Evolutionary conservation across 2,888 invertebrate genomes (phyloP), one percentile per base, ranked within the genome.

Genomic region (Drosophila niveifrons): DNA sequence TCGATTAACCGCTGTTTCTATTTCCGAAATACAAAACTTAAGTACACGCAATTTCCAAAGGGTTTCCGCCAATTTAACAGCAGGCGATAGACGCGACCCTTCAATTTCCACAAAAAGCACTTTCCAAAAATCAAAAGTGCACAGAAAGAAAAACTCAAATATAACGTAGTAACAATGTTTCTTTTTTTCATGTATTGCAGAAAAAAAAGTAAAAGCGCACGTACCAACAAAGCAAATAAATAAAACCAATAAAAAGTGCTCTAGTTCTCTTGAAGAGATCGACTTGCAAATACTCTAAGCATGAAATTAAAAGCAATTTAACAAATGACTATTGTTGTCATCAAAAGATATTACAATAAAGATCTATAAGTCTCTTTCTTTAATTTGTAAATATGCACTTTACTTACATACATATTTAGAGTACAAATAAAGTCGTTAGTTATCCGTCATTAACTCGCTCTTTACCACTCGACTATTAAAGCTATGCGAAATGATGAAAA

Each of bases 191-290:
- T 57, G 46, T 82, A 76, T 70, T 77, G 86, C 80, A 13, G 23
- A 36, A 36, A 62, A 72, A 72, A 87, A 87, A 81, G 82, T 87
- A 82, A 87, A 87, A 82, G 82, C 75, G 75, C 47, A 47, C 47
- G 47, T 11, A 67, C 57, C 57, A 46, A 55, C 62, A 56, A 50
- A 52, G n/a, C 36, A 53, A 1, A 23, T 2, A 9, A 39, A 36
- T 52, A 34, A 59, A 48, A 59, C 43, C 43, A 55, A 34, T 31
- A 17, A 50, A 53, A 48, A 29, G 15, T 55, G 44, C 23, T 23
- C 34, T 18, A 44, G 31, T 61, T 61, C 6, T 11, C 3, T 36
- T 9, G 9, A 3, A 17, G 18, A 11, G 18, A 41, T 18, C 13
- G 55, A 39, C 47, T 39, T 13, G 9, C 13, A 18, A 10, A 31